Conservation (phyloP, 1,140 invertebrate genomes). For the Meteorus sp. region DNA sequence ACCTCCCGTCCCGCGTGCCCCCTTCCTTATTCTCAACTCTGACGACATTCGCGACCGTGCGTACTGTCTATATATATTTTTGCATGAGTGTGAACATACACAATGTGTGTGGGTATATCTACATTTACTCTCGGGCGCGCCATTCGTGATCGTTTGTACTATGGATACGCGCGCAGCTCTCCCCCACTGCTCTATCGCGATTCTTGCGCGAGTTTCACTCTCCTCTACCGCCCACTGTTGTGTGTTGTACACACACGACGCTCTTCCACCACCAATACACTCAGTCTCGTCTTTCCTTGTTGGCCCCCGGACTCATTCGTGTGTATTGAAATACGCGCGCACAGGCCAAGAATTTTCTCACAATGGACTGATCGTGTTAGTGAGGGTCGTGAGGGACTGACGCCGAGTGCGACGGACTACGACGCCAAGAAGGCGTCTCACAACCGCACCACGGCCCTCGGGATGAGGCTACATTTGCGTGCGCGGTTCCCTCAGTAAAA, state of each 20-base stretch:
- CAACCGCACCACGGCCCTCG: constrained; percentile 10
- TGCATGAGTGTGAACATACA: too few relatives aligned
- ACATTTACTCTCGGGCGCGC: too few relatives aligned
- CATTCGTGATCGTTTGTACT: too few relatives aligned
- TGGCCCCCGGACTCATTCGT: constrained; percentile 1
- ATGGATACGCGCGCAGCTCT: too few relatives aligned
- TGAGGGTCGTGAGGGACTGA: constrained; percentile 44
- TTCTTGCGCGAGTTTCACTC: too few relatives aligned
- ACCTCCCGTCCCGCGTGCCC: constrained; percentile 13
- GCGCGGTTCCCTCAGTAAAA: neutral
- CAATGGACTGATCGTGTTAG: constrained; percentile 54
- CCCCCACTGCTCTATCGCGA: too few relatives aligned
- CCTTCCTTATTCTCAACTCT: constrained; percentile 20
- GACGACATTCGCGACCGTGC: constrained; percentile 41
- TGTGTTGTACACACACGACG: too few relatives aligned
- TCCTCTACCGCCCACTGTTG: too few relatives aligned
- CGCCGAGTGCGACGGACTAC: constrained; percentile 35
- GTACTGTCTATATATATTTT: neutral
- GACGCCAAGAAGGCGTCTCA: constrained; percentile 23
- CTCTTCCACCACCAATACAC: too few relatives aligned
- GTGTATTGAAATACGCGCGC: constrained; percentile 37
- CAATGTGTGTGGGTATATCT: too few relatives aligned
- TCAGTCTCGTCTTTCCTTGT: too few relatives aligned
- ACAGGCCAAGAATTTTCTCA: constrained; percentile 50
- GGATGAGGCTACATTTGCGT: too few relatives aligned